These are phyloP conservation scores for Muschampia plurimacula DNA, from an alignment of 2,888 invertebrate genomes.

Conservation along the genomic window DNA sequence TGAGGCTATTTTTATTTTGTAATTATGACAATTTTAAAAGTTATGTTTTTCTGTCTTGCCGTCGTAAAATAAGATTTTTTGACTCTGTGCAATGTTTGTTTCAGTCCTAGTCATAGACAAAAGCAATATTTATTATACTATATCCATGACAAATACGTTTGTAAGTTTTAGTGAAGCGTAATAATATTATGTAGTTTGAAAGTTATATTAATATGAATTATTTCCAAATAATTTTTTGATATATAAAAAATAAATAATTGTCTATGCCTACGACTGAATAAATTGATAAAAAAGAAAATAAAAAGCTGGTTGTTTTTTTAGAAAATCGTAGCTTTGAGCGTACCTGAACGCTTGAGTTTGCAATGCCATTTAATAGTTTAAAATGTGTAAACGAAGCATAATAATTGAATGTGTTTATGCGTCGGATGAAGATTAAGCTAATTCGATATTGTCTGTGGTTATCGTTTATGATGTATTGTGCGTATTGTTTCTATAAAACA, in stretches of 20 bases:
- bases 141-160: not conserved
- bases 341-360: conserved; percentile 44
- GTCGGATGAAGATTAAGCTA: conserved; percentile 23
- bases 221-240: not conserved
- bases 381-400: conserved; percentile 41
- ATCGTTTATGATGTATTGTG: conserved; percentile 16
- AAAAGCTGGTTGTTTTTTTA: not conserved
- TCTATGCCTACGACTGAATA: conserved; percentile 12
- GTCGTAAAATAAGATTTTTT: conserved; percentile 13
- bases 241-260: not conserved
- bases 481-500: conserved; percentile 19
- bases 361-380: conserved; percentile 46
- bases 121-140: not conserved
- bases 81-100: not conserved
- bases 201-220: not conserved
- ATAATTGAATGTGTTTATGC: conserved; percentile 40
- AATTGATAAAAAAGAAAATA: conserved; percentile 3
- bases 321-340: conserved; percentile 34
- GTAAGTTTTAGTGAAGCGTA: not conserved
- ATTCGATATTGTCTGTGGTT: conserved; percentile 36
- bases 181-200: not conserved
- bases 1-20: conserved; percentile 45
- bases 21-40: conserved; percentile 1
- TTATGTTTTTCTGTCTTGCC: conserved; percentile 23
- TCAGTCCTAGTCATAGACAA: not conserved